Conservation (phyloP, 1,140 invertebrate species). For the Mizuhopecten yessoensis region DNA sequence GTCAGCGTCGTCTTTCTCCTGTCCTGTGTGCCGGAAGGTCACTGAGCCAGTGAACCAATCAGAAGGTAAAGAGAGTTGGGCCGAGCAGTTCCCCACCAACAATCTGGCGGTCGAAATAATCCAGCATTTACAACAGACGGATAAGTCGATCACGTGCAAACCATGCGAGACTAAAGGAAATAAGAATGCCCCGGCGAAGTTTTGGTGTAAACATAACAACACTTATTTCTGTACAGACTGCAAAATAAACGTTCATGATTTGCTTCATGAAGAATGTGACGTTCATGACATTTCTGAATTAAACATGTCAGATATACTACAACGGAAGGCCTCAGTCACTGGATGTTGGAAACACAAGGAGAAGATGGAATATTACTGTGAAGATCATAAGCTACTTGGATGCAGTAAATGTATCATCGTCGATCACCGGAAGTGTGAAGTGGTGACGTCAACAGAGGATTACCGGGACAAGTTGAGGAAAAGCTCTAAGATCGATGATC, state of each 20-base stretch:
- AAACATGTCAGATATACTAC: background rate
- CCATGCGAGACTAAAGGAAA: background rate
- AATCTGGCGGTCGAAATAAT: background rate
- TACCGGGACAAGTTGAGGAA: background rate
- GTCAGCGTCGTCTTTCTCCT: conserved; percentile 7
- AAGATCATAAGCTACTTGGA: conserved; percentile 65
- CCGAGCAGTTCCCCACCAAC: conserved; percentile 42
- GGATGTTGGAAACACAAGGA: background rate
- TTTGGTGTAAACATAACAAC: background rate
- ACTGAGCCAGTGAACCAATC: conserved; percentile 49
- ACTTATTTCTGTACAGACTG: background rate
- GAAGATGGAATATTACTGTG: conserved; percentile 64
- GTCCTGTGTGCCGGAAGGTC: conserved; percentile 53
- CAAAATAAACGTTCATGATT: background rate
- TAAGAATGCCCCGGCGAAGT: background rate
- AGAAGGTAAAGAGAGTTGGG: conserved; percentile 48
- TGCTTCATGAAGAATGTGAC: background rate
- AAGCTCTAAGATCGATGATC: background rate
- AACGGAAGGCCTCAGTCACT: background rate
- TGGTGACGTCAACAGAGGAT: conserved; percentile 61
- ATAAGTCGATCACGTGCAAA: background rate
- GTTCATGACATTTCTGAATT: background rate
- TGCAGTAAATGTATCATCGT: conserved; percentile 66
- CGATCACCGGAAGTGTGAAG: conserved; percentile 64
- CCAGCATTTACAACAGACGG: background rate